Base-by-base conservation (phyloP, 2,797 vertebrate species). In the Betta splendens region DNA sequence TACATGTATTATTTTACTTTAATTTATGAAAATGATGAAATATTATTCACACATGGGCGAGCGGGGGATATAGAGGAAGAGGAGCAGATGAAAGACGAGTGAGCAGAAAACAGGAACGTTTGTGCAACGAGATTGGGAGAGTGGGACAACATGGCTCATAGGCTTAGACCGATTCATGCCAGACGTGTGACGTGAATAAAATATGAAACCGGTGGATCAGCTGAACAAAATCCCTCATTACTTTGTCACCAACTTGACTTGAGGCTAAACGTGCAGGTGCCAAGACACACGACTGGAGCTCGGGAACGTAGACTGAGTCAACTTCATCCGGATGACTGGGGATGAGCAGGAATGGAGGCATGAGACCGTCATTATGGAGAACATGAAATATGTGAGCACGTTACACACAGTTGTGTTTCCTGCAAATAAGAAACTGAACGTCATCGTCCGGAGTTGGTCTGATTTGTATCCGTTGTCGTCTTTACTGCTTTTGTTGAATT, bases 11-110 rank as follows among this genome's bases (percentile, higher is more conserved):
- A 57, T 56, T 60, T 56, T 57, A 57, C 23, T 35, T 25, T 12
- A 31, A 48, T 61, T 65, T 37, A 31, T 31, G 29, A 31, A 31
- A 9, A 40, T 59, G 69, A 60, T 37, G 6, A 49, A 51, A 39
- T 70, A 40, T 36, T 50, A 54, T 60, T 39, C 38, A 48, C 61
- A 45, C 33, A 48, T 56, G 8, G 52, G 46, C 53, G 36, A 66
- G 51, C 62, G 28, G 5, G 42, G 22, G 36, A 65, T 66, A 39
- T 23, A 25, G 43, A 59, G 52, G n/a, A 26, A 49, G 38, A 36
- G 25, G 0, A 21, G 18, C 54, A 42, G 21, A 54, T 47, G 43
- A 39, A 48, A 23, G 37, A 37, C 0, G 13, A 62, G 18, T n/a
- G 0, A 37, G 36, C 17, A 39, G 25, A 36, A 23, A 42, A 51